Evolutionary conservation across 2,797 vertebrate species (phyloP).

Genomic region (Pteropus rufus): DNA sequence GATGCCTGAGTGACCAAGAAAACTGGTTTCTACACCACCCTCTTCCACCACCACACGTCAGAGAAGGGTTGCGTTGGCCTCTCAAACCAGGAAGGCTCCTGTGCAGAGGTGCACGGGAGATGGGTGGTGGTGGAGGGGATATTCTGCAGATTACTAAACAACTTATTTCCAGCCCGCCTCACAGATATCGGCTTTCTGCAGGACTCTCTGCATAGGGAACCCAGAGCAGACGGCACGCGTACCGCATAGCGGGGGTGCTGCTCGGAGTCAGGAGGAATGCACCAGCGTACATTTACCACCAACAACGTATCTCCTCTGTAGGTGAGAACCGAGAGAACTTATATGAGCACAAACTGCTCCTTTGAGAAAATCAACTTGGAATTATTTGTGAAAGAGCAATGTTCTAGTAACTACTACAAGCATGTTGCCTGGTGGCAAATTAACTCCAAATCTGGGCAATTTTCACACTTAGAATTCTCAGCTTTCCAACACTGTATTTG

Average conservation of each 20-base stretch:
- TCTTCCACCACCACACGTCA: neutral
- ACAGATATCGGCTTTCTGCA: neutral
- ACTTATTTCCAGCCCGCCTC: neutral
- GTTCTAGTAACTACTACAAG: slow-evolving; percentile 26
- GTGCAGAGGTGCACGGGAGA: neutral
- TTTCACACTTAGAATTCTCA: slow-evolving; percentile 60
- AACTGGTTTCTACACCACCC: neutral
- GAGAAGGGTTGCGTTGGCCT: neutral
- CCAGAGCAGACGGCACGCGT: neutral
- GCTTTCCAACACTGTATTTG: slow-evolving; percentile 32
- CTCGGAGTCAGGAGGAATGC: neutral
- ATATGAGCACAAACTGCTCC: neutral
- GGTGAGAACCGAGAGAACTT: neutral
- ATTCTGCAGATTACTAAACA: neutral
- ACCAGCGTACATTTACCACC: neutral
- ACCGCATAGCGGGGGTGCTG: neutral
- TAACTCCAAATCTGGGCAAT: slow-evolving; percentile 37
- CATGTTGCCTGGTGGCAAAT: slow-evolving; percentile 31
- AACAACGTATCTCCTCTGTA: neutral
- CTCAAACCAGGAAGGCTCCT: neutral
- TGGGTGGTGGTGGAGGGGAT: neutral
- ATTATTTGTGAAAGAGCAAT: slow-evolving; percentile 41
- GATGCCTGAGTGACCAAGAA: neutral
- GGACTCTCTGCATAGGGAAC: neutral
- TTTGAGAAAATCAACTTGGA: slow-evolving; percentile 53